Conservation (phyloP, 2,797 vertebrate species). For the Pangasius djambal region DNA sequence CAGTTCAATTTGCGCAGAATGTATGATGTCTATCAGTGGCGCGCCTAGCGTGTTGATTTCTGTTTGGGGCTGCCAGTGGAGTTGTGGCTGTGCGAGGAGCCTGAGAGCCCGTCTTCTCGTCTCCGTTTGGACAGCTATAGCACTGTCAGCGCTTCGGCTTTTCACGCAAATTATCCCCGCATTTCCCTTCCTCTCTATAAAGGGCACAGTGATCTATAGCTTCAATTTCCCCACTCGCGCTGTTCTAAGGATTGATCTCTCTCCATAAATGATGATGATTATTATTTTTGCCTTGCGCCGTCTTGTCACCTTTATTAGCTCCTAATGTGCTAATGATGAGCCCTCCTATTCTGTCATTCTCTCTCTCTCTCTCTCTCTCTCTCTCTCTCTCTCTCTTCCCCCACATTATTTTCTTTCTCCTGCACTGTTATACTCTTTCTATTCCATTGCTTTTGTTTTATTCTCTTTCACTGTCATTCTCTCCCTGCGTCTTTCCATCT, state of each 20-base stretch:
- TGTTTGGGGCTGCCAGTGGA: conserved; percentile 84
- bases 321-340: conserved; percentile 62
- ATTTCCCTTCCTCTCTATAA: conserved; percentile 66
- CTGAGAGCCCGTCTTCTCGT: conserved; percentile 67
- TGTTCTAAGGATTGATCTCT: conserved; percentile 69
- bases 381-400: conserved; percentile 45
- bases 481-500: conserved; percentile 4
- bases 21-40: conserved; percentile 87
- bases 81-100: conserved; percentile 73
- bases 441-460: conserved; percentile 3
- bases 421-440: background rate
- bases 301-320: conserved; percentile 61
- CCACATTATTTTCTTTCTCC: conserved; percentile 22
- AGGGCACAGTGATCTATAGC: conserved; percentile 79
- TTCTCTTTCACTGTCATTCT: conserved; percentile 10
- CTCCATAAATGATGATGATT: conserved; percentile 71
- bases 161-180: conserved; percentile 78
- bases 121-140: conserved; percentile 78
- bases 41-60: conserved; percentile 77
- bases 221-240: conserved; percentile 70
- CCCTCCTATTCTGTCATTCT: conserved; percentile 63
- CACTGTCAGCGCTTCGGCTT: conserved; percentile 77
- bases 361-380: conserved; percentile 49
- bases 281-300: conserved; percentile 60
- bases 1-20: conserved; percentile 98